Conservation (phyloP, 2,113 vertebrate genomes). For the Eubucco bourcierii region DNA sequence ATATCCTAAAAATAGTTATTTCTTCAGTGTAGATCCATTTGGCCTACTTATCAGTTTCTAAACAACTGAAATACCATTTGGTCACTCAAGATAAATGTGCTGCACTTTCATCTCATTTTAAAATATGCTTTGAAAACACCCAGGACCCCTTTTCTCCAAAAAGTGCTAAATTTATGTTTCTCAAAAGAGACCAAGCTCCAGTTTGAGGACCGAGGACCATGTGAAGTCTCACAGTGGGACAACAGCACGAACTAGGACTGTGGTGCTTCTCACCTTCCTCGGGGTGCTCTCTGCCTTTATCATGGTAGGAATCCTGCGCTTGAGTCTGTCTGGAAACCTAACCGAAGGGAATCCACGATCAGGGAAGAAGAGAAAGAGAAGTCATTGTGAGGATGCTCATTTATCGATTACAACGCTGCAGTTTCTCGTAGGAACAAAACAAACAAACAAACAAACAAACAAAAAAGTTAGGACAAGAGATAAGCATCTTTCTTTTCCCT, state of each 20-base stretch:
- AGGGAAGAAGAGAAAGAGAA: slow-evolving; percentile 45
- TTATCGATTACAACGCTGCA: background rate
- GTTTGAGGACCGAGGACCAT: rapidly evolving
- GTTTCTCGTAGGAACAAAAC: background rate
- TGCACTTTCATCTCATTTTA: background rate
- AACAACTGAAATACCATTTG: slow-evolving; percentile 49
- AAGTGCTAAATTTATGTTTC: background rate
- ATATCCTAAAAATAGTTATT: slow-evolving; percentile 58
- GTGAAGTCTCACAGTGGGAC: background rate
- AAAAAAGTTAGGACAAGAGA: background rate
- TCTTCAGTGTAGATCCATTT: slow-evolving; percentile 38
- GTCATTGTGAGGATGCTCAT: background rate
- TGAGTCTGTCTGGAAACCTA: slow-evolving; percentile 91
- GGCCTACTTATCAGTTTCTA: slow-evolving; percentile 48
- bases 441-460: background rate
- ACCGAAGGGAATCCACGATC: slow-evolving; percentile 17
- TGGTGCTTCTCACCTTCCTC: slow-evolving; percentile 88
- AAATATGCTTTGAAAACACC: rapidly evolving
- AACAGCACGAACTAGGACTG: background rate
- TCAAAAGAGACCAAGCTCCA: background rate
- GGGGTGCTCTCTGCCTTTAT: slow-evolving; percentile 92
- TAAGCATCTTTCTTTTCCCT: background rate
- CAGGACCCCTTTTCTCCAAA: background rate
- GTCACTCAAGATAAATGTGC: background rate
- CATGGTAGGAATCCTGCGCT: slow-evolving; percentile 91